phyloP scores from a whole-genome alignment of 1,140 invertebrate genomes.

The Cydia fagiglandana region DNA sequence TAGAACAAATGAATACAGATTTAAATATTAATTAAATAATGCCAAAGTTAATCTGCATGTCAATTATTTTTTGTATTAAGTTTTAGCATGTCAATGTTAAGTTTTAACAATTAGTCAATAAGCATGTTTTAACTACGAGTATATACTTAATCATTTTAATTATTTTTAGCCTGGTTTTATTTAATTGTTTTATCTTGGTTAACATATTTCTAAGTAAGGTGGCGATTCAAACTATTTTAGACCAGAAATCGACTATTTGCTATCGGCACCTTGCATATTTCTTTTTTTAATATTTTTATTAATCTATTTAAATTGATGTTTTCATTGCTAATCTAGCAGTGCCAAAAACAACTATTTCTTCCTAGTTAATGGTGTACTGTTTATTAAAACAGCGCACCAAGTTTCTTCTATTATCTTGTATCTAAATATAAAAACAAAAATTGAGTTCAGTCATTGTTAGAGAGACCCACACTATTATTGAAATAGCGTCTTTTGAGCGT shows the following conservation, averaged over 20 bases:
- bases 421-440: background rate
- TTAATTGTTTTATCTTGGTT: background rate
- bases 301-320: slow-evolving; percentile 14
- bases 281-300: slow-evolving; percentile 17
- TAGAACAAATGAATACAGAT: background rate
- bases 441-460: background rate
- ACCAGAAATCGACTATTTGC: slow-evolving; percentile 51
- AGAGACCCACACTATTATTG: too few species aligned
- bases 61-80: slow-evolving; percentile 18
- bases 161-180: slow-evolving; percentile 2
- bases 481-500: too few species aligned
- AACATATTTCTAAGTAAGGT: slow-evolving; percentile 38
- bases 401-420: background rate
- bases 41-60: slow-evolving; percentile 27
- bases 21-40: background rate
- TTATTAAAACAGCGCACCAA: background rate
- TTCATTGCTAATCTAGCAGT: slow-evolving; percentile 20
- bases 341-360: slow-evolving; percentile 9
- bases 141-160: background rate
- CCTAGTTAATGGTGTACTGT: background rate
- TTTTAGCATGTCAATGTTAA: slow-evolving; percentile 6
- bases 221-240: slow-evolving; percentile 60
- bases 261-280: slow-evolving; percentile 49
- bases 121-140: background rate
- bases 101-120: slow-evolving; percentile 2